These are phyloP conservation scores for Sicus ferrugineus DNA, from an alignment of 2,888 invertebrate genomes.

Conservation along the genomic window DNA sequence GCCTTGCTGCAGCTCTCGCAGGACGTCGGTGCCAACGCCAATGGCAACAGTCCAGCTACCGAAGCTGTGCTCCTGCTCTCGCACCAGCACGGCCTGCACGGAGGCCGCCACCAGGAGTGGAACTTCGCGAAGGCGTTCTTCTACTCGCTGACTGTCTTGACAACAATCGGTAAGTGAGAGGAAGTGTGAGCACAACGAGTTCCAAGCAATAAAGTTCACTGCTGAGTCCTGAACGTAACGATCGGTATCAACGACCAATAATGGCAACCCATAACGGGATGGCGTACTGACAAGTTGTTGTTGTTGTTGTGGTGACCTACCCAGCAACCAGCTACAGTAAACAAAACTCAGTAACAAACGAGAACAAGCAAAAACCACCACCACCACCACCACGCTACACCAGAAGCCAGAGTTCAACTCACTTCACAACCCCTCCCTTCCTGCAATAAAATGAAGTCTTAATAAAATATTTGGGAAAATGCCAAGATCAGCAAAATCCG, in stretches of 20 bases:
- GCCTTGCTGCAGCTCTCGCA: constrained; percentile 72
- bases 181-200: not conserved
- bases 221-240: no score
- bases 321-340: not conserved
- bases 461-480: constrained; percentile 45
- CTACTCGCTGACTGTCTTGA: constrained; percentile 92
- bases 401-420: not conserved
- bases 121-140: constrained; percentile 90
- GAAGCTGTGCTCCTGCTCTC: constrained; percentile 63
- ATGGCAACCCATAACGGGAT: not conserved
- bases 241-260: not conserved
- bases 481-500: constrained; percentile 57
- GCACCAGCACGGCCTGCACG: constrained; percentile 61
- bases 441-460: constrained; percentile 35
- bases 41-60: constrained; percentile 59
- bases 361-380: not conserved
- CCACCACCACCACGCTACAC: not conserved
- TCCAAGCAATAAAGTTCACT: not conserved
- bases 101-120: constrained; percentile 72
- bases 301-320: not conserved
- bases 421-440: not conserved
- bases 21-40: constrained; percentile 61
- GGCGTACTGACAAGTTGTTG: not conserved
- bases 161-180: constrained; percentile 80
- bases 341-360: not conserved